Conservation (phyloP, 1,140 invertebrate genomes). For the Camponotus pennsylvanicus region DNA sequence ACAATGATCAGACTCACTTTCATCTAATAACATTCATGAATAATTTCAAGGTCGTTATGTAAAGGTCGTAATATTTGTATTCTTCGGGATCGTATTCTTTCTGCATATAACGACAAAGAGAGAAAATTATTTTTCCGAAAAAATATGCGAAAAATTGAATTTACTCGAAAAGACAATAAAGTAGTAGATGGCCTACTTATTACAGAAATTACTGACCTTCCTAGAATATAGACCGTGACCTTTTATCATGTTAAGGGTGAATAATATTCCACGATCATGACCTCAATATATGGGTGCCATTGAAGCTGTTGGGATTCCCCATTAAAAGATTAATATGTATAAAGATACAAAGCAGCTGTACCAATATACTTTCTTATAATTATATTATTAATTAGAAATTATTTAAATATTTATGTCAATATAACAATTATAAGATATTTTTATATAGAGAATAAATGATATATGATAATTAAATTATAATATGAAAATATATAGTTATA, state of each 20-base stretch:
- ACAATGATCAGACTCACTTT: constrained; percentile 53
- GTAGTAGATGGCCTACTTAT: constrained; percentile 76
- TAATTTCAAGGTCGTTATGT: constrained; percentile 67
- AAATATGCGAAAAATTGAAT: background rate
- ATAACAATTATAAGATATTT: background rate
- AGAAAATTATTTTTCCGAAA: background rate
- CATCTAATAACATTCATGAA: constrained; percentile 60
- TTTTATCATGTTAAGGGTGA: constrained; percentile 70
- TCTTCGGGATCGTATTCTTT: background rate
- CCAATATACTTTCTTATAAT: background rate
- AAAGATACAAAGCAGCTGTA: background rate
- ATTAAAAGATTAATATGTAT: background rate
- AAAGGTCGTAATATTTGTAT: constrained; percentile 43
- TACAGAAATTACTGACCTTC: constrained; percentile 73
- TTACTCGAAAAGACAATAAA: constrained; percentile 2
- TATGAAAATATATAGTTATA: too few species aligned
- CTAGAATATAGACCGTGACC: constrained; percentile 77
- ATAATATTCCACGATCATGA: constrained; percentile 69
- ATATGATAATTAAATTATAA: too few species aligned
- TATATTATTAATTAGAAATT: background rate
- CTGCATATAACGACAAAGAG: background rate
- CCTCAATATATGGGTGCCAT: constrained; percentile 59
- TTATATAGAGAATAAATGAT: constrained; percentile 6
- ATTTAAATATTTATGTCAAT: background rate
- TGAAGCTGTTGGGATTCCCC: constrained; percentile 56